These are phyloP conservation scores for Willowsia nigromaculata DNA, from an alignment of 2,888 invertebrate genomes.

Conservation along the genomic window DNA sequence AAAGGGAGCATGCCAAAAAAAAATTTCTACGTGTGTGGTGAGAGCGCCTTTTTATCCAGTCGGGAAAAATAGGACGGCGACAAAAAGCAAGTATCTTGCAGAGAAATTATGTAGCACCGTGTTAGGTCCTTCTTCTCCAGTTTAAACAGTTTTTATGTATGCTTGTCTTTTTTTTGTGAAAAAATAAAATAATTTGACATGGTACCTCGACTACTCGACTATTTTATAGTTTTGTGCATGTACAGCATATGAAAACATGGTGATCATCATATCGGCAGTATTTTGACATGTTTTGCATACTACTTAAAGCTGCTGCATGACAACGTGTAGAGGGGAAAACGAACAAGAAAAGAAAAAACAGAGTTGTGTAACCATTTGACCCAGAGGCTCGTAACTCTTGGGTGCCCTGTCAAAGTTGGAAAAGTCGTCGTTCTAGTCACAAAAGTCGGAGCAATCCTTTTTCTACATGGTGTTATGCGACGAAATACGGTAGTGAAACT, in stretches of 20 bases:
- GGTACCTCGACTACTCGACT: background rate
- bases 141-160: background rate
- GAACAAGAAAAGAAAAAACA: constrained; percentile 41
- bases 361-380: constrained; percentile 57
- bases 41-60: background rate
- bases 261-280: background rate
- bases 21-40: background rate
- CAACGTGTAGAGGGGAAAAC: background rate
- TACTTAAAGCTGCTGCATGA: background rate
- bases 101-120: background rate
- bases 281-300: constrained; percentile 64
- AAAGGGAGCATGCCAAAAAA: background rate
- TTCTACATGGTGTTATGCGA: background rate
- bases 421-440: background rate
- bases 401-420: background rate
- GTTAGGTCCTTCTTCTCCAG: background rate
- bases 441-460: background rate
- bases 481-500: background rate
- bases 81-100: background rate
- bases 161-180: background rate
- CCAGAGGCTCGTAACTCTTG: constrained; percentile 64
- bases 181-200: background rate
- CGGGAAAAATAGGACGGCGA: too few relatives aligned
- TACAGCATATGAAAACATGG: background rate
- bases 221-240: background rate